These are phyloP conservation scores for Daktulosphaira vitifoliae DNA, from an alignment of 1,140 invertebrate genomes.

Conservation along the genomic window DNA sequence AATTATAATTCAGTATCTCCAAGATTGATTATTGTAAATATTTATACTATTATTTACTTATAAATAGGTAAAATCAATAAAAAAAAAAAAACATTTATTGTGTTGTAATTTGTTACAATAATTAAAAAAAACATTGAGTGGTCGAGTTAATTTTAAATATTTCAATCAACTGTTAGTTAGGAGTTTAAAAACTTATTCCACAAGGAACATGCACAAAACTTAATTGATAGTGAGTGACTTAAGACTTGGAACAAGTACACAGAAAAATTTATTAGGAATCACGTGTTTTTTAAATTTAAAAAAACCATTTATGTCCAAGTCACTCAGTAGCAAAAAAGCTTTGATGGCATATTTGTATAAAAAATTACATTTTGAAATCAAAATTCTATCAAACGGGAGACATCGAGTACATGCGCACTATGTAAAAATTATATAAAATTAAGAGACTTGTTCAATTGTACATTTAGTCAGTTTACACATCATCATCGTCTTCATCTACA, in stretches of 20 bases:
- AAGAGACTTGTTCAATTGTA: constrained; percentile 34
- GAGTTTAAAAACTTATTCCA: constrained; percentile 19
- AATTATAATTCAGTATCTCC: constrained; percentile 29
- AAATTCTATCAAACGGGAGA: constrained; percentile 31
- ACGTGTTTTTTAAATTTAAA: constrained; percentile 6
- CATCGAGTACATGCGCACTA: constrained; percentile 31
- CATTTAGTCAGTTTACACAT: constrained; percentile 32
- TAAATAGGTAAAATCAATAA: constrained; percentile 3
- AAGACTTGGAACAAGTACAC: constrained; percentile 28
- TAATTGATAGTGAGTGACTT: constrained; percentile 31
- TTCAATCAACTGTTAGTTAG: constrained; percentile 23
- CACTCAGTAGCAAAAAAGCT: constrained; percentile 34
- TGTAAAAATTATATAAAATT: constrained; percentile 34
- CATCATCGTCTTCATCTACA: constrained; percentile 23
- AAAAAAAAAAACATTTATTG: constrained; percentile 26
- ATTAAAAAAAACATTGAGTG: constrained; percentile 17
- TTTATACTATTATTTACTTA: constrained; percentile 27
- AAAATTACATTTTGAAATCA: constrained; percentile 32
- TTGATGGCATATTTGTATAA: constrained; percentile 17
- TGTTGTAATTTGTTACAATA: constrained; percentile 8
- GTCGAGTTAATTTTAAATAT: constrained; percentile 29
- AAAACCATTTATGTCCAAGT: constrained; percentile 21
- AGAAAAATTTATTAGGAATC: constrained; percentile 30
- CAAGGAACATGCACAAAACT: constrained; percentile 27
- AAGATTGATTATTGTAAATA: constrained; percentile 23